A percentile compares a stretch with the other conserved stretches of the same genome.
These are phyloP conservation scores for Ptyas mucosa DNA, from an alignment of 2,113 vertebrate genomes.

Conservation along the genomic window DNA sequence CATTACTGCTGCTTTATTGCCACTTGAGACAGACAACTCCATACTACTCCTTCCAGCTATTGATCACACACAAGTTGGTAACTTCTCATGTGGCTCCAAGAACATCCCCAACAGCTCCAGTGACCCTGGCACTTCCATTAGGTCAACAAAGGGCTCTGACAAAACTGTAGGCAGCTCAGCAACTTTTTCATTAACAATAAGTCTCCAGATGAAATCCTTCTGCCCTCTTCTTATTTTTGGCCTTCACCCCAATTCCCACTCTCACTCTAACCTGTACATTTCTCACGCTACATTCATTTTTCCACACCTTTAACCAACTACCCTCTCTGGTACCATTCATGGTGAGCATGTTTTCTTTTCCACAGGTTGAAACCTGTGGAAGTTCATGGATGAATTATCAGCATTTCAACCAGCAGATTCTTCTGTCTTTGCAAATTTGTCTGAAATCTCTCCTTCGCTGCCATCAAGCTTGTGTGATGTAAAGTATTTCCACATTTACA, in stretches of 20 bases:
- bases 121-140: background rate
- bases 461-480: background rate
- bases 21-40: background rate
- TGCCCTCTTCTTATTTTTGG: background rate
- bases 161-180: background rate
- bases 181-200: background rate
- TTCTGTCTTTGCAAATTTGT: background rate
- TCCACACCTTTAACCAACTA: background rate
- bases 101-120: background rate
- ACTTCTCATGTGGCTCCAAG: background rate
- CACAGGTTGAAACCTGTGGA: constrained; percentile 7
- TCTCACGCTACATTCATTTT: background rate
- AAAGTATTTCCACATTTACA: background rate
- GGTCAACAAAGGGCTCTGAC: background rate
- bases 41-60: background rate
- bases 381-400: constrained; percentile 36
- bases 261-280: background rate
- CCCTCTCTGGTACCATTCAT: background rate
- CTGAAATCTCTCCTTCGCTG: background rate
- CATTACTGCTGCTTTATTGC: background rate
- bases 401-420: constrained; percentile 31
- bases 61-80: background rate
- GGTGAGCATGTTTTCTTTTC: background rate
- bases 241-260: background rate
- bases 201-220: background rate